A percentile compares a stretch with the other conserved stretches of the same genome.
Conservation (phyloP, 2,888 invertebrate species). For the Boloria selene region DNA sequence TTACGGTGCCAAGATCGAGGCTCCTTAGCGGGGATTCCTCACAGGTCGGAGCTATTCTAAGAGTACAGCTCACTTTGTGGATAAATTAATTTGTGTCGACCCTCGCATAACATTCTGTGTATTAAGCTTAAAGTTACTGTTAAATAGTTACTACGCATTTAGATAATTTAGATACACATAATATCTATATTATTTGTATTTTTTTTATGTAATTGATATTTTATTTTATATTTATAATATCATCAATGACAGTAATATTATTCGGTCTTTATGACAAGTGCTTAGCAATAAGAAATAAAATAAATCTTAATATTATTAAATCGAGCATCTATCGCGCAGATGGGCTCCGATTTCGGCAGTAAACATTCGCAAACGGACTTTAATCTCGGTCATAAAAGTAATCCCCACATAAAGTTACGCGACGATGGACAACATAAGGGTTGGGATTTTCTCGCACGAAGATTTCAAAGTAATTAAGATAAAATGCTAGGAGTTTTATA, state of each 20-base stretch:
- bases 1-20: constrained; percentile 78
- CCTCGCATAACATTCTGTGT: constrained; percentile 27
- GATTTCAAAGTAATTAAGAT: constrained; percentile 82
- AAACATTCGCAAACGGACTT: constrained; percentile 79
- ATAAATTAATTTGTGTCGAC: constrained; percentile 39
- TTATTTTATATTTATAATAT: background rate
- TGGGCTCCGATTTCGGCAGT: constrained; percentile 67
- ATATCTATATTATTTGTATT: too few relatives aligned
- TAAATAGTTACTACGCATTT: background rate
- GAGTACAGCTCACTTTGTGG: constrained; percentile 36
- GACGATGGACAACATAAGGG: constrained; percentile 81
- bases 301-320: constrained; percentile 44
- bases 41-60: constrained; percentile 39
- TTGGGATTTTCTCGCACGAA: constrained; percentile 78
- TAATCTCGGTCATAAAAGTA: constrained; percentile 81
- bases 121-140: background rate
- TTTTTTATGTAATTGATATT: too few relatives aligned
- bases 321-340: constrained; percentile 52
- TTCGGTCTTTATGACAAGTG: constrained; percentile 15
- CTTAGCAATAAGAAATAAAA: constrained; percentile 34
- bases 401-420: constrained; percentile 80
- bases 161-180: too few relatives aligned
- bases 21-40: constrained; percentile 64
- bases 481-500: constrained; percentile 77
- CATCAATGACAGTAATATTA: background rate